A percentile compares a stretch with the other conserved stretches of the same genome.
Conservation (phyloP, 2,888 invertebrate genomes). For the Phrixothrix hirtus region DNA sequence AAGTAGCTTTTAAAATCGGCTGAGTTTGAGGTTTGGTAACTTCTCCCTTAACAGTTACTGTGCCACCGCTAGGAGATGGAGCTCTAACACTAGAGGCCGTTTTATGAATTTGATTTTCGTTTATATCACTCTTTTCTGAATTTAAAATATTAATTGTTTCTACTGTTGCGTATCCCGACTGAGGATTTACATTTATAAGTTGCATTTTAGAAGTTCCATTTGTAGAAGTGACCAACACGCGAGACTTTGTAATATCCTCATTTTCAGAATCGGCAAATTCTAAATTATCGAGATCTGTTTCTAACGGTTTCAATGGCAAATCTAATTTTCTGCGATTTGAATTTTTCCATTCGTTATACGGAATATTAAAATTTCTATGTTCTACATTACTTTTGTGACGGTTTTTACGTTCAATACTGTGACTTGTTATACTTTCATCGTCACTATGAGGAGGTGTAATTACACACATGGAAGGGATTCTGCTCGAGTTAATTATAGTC, state of each 20-base stretch:
- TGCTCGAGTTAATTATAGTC: constrained; percentile 82
- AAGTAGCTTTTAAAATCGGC: constrained; percentile 55
- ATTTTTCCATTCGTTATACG: constrained; percentile 19
- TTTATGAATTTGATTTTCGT: constrained; percentile 19
- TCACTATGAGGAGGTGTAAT: constrained; percentile 88
- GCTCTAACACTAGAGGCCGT: constrained; percentile 41
- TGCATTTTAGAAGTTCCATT: constrained; percentile 40
- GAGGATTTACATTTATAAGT: constrained; percentile 50
- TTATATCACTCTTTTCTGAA: constrained; percentile 5
- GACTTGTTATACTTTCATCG: constrained; percentile 69
- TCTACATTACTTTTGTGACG: constrained; percentile 10
- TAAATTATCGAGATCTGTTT: constrained; percentile 41
- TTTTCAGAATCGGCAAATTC: constrained; percentile 38
- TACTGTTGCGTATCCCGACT: constrained; percentile 52
- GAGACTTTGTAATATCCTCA: constrained; percentile 13
- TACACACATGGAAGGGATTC: constrained; percentile 91
- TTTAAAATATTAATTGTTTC: constrained; percentile 43
- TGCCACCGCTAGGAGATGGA: constrained; percentile 53
- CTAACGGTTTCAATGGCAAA: constrained; percentile 34
- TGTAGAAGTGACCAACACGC: constrained; percentile 12
- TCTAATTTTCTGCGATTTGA: constrained; percentile 36
- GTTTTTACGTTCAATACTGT: constrained; percentile 11
- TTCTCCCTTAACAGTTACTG: constrained; percentile 44
- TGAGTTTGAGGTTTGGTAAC: constrained; percentile 38
- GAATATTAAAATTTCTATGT: constrained; percentile 27